Percentiles rank a stretch among this genome's conserved stretches.
phyloP scores from a whole-genome alignment of 1,140 invertebrate species.

The Berghia stephanieae region DNA sequence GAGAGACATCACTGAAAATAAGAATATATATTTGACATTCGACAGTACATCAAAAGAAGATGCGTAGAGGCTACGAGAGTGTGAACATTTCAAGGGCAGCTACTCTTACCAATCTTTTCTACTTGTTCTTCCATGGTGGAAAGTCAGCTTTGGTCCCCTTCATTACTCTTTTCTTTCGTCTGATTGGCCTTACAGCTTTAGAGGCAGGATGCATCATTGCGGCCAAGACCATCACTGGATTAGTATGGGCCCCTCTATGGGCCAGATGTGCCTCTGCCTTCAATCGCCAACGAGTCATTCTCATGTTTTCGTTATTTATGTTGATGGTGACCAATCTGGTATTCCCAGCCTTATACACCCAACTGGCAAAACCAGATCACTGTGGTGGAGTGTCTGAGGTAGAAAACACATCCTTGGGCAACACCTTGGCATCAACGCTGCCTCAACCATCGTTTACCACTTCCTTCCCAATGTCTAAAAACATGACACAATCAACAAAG shows the following conservation, averaged over 20 bases:
- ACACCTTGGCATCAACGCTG: background rate
- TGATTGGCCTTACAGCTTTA: conserved; percentile 55
- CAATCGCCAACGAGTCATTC: conserved; percentile 49
- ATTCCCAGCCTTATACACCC: conserved; percentile 46
- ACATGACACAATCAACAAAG: background rate
- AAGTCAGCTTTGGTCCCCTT: conserved; percentile 62
- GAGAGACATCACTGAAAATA: too few relatives aligned
- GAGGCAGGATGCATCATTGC: conserved; percentile 59
- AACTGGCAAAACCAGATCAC: conserved; percentile 22
- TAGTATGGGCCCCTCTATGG: conserved; percentile 62
- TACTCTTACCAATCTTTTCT: conserved; percentile 56
- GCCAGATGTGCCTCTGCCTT: conserved; percentile 54
- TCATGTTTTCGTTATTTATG: conserved; percentile 58
- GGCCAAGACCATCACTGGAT: conserved; percentile 53
- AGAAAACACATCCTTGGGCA: background rate
- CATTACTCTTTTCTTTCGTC: conserved; percentile 58
- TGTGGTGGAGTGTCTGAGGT: background rate
- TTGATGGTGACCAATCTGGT: conserved; percentile 53
- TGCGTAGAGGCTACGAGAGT: too few relatives aligned
- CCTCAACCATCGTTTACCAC: background rate
- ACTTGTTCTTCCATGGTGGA: conserved; percentile 58
- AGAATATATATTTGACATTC: too few relatives aligned
- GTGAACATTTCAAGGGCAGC: conserved; percentile 54
- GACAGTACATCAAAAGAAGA: too few relatives aligned
- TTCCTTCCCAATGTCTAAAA: background rate